Evolutionary conservation across 2,888 invertebrate species (phyloP).

Genomic region (Thumatha senex): DNA sequence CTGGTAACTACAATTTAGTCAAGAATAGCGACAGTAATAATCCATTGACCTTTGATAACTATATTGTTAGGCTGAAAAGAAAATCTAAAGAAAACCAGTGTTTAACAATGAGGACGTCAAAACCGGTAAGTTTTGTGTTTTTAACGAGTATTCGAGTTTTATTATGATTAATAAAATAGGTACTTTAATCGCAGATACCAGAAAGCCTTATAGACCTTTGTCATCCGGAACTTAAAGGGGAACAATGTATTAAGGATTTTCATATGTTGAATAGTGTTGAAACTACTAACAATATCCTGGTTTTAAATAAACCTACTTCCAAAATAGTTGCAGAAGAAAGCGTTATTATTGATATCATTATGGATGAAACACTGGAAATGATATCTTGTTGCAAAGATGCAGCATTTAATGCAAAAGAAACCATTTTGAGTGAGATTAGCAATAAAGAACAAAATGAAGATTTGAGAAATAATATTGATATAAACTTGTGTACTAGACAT

Average conservation of each 20-base stretch:
- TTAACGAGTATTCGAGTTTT: neutral
- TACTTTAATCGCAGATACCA: slow-evolving; percentile 55
- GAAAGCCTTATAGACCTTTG: slow-evolving; percentile 57
- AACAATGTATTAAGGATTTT: slow-evolving; percentile 10
- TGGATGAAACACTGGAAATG: slow-evolving; percentile 55
- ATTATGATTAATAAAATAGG: neutral
- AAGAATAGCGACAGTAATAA: slow-evolving; percentile 38
- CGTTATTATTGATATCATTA: slow-evolving; percentile 57
- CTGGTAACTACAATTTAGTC: slow-evolving; percentile 33
- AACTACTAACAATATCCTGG: slow-evolving; percentile 1
- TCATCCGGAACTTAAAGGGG: slow-evolving; percentile 40
- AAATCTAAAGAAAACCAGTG: slow-evolving; percentile 32
- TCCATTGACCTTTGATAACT: slow-evolving; percentile 32
- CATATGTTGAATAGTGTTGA: neutral
- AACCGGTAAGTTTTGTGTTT: too few relatives aligned
- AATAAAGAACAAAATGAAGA: slow-evolving; percentile 21
- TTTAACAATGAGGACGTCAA: slow-evolving; percentile 40
- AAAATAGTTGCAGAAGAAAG: slow-evolving; percentile 54
- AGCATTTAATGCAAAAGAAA: slow-evolving; percentile 50
- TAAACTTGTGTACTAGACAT: slow-evolving; percentile 40
- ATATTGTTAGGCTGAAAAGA: slow-evolving; percentile 28
- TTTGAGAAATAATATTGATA: slow-evolving; percentile 45
- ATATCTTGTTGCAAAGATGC: slow-evolving; percentile 56
- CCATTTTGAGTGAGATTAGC: slow-evolving; percentile 21
- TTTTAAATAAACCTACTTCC: slow-evolving; percentile 11